phyloP scores from a whole-genome alignment of 2,797 vertebrate species.

The Karalla daura region DNA sequence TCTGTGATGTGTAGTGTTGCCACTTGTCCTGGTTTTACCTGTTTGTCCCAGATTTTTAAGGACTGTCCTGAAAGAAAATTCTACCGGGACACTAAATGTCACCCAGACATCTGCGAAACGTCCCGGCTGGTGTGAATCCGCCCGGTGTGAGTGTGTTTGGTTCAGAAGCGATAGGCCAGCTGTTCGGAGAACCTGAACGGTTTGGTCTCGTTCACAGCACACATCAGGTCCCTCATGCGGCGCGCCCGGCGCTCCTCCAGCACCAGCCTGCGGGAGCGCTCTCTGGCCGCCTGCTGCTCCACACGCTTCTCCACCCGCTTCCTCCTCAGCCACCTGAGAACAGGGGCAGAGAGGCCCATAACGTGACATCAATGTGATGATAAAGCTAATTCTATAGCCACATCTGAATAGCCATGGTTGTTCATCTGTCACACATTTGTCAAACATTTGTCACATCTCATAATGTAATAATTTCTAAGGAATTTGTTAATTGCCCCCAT shows the following conservation, averaged over 20 bases:
- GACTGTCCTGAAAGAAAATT: too few relatives aligned
- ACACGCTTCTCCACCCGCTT: constrained; percentile 90
- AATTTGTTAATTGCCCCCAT: too few relatives aligned
- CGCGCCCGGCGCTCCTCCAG: constrained; percentile 89
- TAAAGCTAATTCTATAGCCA: too few relatives aligned
- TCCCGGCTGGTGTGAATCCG: too few relatives aligned
- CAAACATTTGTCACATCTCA: background rate
- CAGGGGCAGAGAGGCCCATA: background rate
- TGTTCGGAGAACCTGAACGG: constrained; percentile 87
- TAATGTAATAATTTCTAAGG: background rate
- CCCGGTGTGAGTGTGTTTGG: background rate
- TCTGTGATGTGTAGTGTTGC: too few relatives aligned
- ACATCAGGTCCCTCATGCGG: constrained; percentile 86
- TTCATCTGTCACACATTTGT: background rate
- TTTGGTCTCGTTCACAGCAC: constrained; percentile 81
- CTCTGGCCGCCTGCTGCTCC: constrained; percentile 88
- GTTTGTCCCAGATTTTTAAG: too few relatives aligned
- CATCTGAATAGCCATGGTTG: too few relatives aligned
- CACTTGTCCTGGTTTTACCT: too few relatives aligned
- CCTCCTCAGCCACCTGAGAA: constrained; percentile 89
- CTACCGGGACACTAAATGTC: too few relatives aligned
- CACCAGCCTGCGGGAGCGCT: constrained; percentile 87
- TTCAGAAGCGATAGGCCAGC: constrained; percentile 82
- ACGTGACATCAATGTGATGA: too few relatives aligned
- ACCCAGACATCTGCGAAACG: too few relatives aligned